Evolutionary conservation across 1,140 invertebrate species (phyloP).

Genomic region (Drosophila insularis): DNA sequence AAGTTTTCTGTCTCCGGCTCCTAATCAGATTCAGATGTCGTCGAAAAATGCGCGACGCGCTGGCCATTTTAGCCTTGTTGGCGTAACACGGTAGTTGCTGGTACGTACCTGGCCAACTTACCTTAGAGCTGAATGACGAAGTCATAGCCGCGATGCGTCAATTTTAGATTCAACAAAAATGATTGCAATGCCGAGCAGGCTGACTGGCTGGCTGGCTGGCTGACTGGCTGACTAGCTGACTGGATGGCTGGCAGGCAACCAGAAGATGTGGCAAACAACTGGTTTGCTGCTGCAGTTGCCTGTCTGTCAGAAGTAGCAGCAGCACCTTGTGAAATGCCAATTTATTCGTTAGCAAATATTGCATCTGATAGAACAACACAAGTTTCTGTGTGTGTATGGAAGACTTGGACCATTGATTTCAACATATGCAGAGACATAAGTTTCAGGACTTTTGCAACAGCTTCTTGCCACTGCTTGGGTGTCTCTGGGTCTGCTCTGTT

Average conservation of each 20-base stretch:
- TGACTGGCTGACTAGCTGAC: background rate
- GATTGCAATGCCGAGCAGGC: conserved; percentile 65
- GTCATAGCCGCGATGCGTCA: conserved; percentile 80
- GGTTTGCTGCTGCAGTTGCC: conserved; percentile 51
- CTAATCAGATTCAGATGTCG: conserved; percentile 81
- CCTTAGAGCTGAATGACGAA: conserved; percentile 66
- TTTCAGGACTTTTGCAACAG: conserved; percentile 52
- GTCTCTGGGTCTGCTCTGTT: conserved; percentile 35
- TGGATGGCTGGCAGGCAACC: conserved; percentile 19
- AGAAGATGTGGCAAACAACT: conserved; percentile 25
- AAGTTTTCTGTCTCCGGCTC: conserved; percentile 40
- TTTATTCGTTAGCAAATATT: conserved; percentile 81
- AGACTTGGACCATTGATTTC: conserved; percentile 14
- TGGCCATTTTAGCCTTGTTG: conserved; percentile 70
- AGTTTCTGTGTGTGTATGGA: conserved; percentile 24
- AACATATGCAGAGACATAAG: conserved; percentile 81
- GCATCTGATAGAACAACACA: conserved; percentile 77
- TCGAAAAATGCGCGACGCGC: conserved; percentile 79
- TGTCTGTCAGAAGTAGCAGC: conserved; percentile 64
- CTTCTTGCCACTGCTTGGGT: conserved; percentile 27
- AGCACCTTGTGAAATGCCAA: conserved; percentile 79
- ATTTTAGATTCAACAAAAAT: conserved; percentile 81
- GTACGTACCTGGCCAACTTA: conserved; percentile 21
- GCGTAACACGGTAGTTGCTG: conserved; percentile 70
- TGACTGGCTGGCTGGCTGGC: background rate